Conservation (phyloP, 1,140 invertebrate genomes). For the Lepidurus packardi region DNA sequence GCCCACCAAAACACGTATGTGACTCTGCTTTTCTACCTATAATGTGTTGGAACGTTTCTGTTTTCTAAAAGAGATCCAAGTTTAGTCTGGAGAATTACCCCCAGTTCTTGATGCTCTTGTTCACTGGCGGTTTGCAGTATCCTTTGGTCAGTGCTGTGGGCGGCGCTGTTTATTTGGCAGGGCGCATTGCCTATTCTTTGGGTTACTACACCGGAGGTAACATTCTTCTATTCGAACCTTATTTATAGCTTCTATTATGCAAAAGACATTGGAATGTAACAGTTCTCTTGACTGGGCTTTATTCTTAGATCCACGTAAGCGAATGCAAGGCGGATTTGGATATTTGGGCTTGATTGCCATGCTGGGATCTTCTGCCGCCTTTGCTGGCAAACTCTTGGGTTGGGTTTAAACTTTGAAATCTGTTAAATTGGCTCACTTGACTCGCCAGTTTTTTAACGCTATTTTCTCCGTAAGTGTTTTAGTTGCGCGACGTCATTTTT, state of each 20-base stretch:
- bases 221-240: neutral
- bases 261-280: constrained; percentile 28
- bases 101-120: constrained; percentile 45
- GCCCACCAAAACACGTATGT: constrained; percentile 52
- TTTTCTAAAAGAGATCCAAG: neutral
- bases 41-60: neutral
- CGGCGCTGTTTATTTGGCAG: constrained; percentile 46
- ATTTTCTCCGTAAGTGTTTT: too few relatives aligned
- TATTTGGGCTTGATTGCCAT: constrained; percentile 45
- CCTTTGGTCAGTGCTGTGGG: constrained; percentile 45
- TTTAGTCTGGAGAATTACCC: constrained; percentile 47
- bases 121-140: constrained; percentile 47
- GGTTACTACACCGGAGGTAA: constrained; percentile 52
- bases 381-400: constrained; percentile 41
- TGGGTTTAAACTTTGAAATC: constrained; percentile 36
- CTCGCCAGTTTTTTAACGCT: too few relatives aligned
- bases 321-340: constrained; percentile 46
- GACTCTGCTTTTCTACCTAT: neutral
- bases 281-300: constrained; percentile 30
- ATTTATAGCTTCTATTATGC: constrained; percentile 29
- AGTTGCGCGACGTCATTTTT: too few relatives aligned
- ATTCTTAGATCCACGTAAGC: constrained; percentile 45
- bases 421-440: too few relatives aligned
- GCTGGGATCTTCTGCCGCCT: constrained; percentile 42
- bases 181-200: constrained; percentile 48